Percentiles rank a stretch among this genome's conserved stretches.
Evolutionary conservation across 2,797 vertebrate genomes (phyloP).

Genomic region (Diplodus puntazzo): DNA sequence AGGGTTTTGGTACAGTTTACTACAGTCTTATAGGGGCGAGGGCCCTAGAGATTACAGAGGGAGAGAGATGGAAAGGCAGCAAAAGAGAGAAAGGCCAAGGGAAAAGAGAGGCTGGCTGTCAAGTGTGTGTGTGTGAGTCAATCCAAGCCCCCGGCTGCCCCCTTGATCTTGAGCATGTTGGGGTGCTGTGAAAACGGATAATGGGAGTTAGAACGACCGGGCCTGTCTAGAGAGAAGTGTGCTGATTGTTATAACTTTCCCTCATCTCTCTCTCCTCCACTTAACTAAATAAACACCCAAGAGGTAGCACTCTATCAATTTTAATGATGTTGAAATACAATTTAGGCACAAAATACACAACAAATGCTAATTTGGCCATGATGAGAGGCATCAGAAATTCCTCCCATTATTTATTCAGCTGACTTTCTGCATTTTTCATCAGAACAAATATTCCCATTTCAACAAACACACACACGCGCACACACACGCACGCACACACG

Average conservation of each 20-base stretch:
- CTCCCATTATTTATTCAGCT: conserved; percentile 87
- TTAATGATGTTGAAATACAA: conserved; percentile 89
- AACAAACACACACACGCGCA: neutral
- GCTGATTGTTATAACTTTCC: conserved; percentile 88
- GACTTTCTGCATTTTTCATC: conserved; percentile 89
- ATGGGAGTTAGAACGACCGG: conserved; percentile 82
- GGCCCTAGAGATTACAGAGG: conserved; percentile 86
- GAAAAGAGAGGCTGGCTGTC: conserved; percentile 81
- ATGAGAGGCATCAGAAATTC: conserved; percentile 86
- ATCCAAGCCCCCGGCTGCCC: conserved; percentile 85
- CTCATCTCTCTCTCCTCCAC: conserved; percentile 84
- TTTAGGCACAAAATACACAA: conserved; percentile 87
- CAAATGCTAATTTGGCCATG: conserved; percentile 87
- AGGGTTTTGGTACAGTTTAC: conserved; percentile 89
- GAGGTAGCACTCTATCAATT: conserved; percentile 86
- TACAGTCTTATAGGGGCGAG: conserved; percentile 86
- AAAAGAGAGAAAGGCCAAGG: conserved; percentile 80
- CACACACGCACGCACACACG: conserved; percentile 73
- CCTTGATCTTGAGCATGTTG: conserved; percentile 90
- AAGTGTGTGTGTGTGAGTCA: conserved; percentile 78
- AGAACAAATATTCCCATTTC: conserved; percentile 89
- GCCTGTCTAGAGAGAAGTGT: conserved; percentile 82
- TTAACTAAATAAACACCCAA: conserved; percentile 88
- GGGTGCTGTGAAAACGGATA: conserved; percentile 87
- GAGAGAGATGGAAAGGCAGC: conserved; percentile 78